Evolutionary conservation across 2,113 vertebrate genomes (phyloP).

Genomic region (Oryzias woworae): DNA sequence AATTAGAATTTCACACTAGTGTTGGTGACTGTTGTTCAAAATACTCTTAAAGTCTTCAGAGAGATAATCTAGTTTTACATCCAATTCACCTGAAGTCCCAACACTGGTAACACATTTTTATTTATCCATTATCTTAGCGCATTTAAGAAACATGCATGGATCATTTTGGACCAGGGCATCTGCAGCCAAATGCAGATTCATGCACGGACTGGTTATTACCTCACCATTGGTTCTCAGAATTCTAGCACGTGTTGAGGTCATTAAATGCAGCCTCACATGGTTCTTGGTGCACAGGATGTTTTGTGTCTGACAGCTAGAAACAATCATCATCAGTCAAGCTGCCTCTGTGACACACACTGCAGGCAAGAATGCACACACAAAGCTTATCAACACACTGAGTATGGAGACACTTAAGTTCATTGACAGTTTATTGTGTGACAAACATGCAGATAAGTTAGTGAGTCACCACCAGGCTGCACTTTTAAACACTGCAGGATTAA

Average conservation of each 20-base stretch:
- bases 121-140: neutral
- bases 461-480: neutral
- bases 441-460: neutral
- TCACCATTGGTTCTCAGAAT: constrained; percentile 35
- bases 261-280: constrained; percentile 44
- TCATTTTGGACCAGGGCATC: constrained; percentile 29
- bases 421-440: neutral
- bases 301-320: constrained; percentile 55
- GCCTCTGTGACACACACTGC: constrained; percentile 9
- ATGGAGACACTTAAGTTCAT: constrained; percentile 1
- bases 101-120: no score
- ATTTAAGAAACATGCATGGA: constrained; percentile 33
- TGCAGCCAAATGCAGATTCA: constrained; percentile 31
- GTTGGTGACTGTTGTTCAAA: constrained; percentile 25
- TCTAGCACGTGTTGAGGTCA: constrained; percentile 63
- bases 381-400: constrained; percentile 1
- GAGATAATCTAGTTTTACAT: neutral
- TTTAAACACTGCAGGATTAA: neutral
- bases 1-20: neutral
- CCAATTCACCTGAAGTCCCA: no score
- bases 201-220: constrained; percentile 49
- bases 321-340: constrained; percentile 45
- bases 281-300: constrained; percentile 47
- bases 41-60: constrained; percentile 12
- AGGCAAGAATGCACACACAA: constrained; percentile 7